These are phyloP conservation scores for Peromyscus leucopus DNA, from an alignment of 2,113 vertebrate genomes.

Conservation along the genomic window DNA sequence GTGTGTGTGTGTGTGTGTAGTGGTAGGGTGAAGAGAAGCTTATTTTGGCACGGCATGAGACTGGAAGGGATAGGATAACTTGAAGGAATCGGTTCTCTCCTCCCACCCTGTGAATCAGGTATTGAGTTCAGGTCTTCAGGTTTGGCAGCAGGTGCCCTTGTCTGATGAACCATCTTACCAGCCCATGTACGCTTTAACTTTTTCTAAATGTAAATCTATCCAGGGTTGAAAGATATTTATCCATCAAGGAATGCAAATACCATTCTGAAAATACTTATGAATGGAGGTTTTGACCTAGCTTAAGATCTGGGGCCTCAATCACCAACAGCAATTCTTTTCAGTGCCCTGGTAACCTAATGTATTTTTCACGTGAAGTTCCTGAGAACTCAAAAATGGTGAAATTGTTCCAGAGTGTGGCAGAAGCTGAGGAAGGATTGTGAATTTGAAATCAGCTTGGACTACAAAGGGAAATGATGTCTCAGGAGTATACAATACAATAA, in stretches of 20 bases:
- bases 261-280: not conserved
- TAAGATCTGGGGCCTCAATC: not conserved
- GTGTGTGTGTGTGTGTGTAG: not conserved
- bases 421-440: not conserved
- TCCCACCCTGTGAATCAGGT: not conserved
- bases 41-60: not conserved
- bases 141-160: not conserved
- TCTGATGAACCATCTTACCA: not conserved
- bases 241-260: not conserved
- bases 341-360: not conserved
- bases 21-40: too few relatives aligned
- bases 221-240: not conserved
- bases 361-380: not conserved
- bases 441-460: not conserved
- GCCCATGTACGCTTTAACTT: not conserved
- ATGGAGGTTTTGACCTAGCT: not conserved
- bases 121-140: not conserved
- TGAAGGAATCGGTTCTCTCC: not conserved
- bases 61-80: not conserved
- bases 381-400: not conserved
- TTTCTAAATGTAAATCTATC: slow-evolving; percentile 34
- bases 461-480: not conserved
- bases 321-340: not conserved
- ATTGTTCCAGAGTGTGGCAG: not conserved
- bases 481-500: not conserved